Conservation (phyloP, 2,888 invertebrate species). For the Matsumyia berberina region DNA sequence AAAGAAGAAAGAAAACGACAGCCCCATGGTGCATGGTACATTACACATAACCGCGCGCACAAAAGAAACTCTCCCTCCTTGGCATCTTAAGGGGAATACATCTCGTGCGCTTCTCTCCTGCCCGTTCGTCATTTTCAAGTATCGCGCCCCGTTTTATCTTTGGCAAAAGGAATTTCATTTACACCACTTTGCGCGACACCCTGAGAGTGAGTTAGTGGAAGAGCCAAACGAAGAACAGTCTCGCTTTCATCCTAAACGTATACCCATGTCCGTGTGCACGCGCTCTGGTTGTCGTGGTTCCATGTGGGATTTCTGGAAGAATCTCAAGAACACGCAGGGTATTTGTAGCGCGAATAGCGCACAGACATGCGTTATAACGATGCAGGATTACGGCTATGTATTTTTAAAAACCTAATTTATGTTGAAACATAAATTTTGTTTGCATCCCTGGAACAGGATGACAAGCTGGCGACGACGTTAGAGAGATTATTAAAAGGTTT, state of each 20-base stretch:
- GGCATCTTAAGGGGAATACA: too few species aligned
- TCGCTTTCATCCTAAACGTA: neutral
- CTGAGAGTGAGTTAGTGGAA: slow-evolving; percentile 17
- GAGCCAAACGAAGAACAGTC: neutral
- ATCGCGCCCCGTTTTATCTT: slow-evolving; percentile 50
- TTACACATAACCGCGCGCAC: too few species aligned
- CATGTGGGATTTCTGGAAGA: neutral
- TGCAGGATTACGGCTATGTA: neutral
- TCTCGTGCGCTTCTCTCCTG: neutral
- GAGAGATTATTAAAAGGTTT: too few species aligned
- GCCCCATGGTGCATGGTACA: too few species aligned
- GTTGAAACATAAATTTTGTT: slow-evolving; percentile 9
- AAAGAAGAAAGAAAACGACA: too few species aligned
- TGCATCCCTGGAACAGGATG: neutral
- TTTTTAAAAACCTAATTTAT: slow-evolving; percentile 5
- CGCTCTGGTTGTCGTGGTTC: too few species aligned
- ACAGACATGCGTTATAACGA: slow-evolving; percentile 1
- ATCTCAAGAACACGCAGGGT: slow-evolving; percentile 5
- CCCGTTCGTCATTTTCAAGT: neutral
- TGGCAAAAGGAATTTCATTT: slow-evolving; percentile 48
- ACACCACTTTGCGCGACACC: slow-evolving; percentile 44
- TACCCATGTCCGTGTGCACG: too few species aligned
- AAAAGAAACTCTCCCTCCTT: too few species aligned
- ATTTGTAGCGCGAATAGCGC: neutral
- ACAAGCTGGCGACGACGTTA: too few species aligned